Conservation (phyloP, 2,797 vertebrate genomes). For the Halcyon leucocephala region DNA sequence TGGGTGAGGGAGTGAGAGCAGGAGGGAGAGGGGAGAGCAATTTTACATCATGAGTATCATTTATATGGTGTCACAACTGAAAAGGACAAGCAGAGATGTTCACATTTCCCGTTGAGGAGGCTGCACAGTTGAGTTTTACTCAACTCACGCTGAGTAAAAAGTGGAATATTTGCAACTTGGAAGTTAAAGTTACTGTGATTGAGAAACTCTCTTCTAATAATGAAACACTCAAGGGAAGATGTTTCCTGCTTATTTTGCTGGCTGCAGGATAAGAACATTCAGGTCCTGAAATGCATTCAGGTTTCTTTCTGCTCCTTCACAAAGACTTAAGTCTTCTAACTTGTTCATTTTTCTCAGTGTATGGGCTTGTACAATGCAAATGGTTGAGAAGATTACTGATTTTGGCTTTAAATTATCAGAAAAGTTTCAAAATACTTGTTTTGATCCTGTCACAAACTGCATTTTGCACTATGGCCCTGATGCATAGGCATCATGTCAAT, state of each 20-base stretch:
- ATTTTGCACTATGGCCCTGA: background rate
- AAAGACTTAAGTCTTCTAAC: background rate
- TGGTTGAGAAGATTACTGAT: background rate
- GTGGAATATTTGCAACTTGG: background rate
- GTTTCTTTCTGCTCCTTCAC: background rate
- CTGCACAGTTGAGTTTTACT: background rate
- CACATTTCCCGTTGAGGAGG: background rate
- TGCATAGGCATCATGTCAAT: background rate
- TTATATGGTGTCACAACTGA: background rate
- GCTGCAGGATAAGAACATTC: background rate
- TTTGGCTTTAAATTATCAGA: background rate
- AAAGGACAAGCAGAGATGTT: background rate
- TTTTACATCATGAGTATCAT: background rate
- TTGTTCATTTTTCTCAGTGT: background rate
- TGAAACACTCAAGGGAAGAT: background rate
- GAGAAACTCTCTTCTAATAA: background rate
- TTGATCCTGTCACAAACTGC: background rate
- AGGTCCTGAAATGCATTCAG: background rate
- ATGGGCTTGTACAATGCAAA: background rate
- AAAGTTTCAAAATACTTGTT: background rate
- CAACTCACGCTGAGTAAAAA: background rate
- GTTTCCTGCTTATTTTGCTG: background rate
- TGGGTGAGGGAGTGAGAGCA: background rate
- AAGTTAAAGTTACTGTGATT: background rate
- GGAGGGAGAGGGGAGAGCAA: background rate